Evolutionary conservation across 2,888 invertebrate species (phyloP), one percentile per base, ranked within the genome.

Genomic region (Drosophila merina): DNA sequence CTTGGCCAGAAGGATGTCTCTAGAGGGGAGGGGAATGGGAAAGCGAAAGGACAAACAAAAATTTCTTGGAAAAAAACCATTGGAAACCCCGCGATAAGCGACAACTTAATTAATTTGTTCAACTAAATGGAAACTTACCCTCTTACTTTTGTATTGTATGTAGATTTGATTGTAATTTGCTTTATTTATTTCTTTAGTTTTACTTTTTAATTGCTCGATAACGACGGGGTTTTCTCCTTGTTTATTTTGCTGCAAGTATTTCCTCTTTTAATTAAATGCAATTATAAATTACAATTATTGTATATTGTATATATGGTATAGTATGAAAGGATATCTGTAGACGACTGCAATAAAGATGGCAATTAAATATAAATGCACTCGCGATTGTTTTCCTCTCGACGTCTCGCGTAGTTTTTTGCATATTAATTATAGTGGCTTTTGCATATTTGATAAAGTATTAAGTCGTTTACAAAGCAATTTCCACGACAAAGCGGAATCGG

Each of bases 251-350:
- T 60, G 62, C 54, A 48, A 66, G 60, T 69, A 77, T 78, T 83
- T 83, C 82, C 82, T 86, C 78, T 86, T 77, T 72, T 50, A 86
- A 76, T 83, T 74, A 84, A 80, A 80, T 72, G 71, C 74, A 84
- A 80, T 82, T 79, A 71, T 45, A 56, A 84, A 80, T 82, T 79
- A 71, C 51, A 56, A 47, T 55, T 52, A 59, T 20, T 20, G 1
- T 20, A 20, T 20, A 20, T 20, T 20, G 20, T 40, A 40, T 9
- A 20, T 20, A n/a, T 20, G 20, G 20, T 20, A 20, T 20, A 20
- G 20, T 52, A 42, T 44, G 40, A 26, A 50, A 50, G 44, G 54
- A 12, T 60, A 50, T 60, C 48, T 45, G 28, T 36, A 33, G 54
- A 28, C 50, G 25, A 55, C 49, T 42, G 20, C 20, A 20, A 54